Percentiles rank a stretch among this genome's conserved stretches.
Conservation (phyloP, 2,113 vertebrate species). For the Gallinago undulata region DNA sequence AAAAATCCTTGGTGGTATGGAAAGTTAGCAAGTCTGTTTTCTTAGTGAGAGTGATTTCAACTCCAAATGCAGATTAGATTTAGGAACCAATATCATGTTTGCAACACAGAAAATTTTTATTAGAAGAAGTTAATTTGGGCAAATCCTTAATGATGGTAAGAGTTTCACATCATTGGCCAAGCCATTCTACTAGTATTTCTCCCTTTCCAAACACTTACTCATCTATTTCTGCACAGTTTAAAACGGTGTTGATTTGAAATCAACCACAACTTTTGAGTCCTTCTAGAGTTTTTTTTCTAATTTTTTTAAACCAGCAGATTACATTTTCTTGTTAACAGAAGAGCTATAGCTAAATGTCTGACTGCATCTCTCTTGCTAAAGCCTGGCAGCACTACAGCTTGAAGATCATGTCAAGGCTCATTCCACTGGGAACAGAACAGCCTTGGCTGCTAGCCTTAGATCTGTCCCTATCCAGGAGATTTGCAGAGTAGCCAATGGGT, state of each 20-base stretch:
- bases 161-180: not conserved
- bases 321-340: not conserved
- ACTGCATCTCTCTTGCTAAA: not conserved
- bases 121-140: not conserved
- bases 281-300: not conserved
- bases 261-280: not conserved
- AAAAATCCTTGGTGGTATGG: not conserved
- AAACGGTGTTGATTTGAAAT: not conserved
- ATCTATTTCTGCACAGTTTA: not conserved
- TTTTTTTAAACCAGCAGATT: not conserved
- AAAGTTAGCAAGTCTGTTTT: not conserved
- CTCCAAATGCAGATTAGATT: not conserved
- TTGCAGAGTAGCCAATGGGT: constrained; percentile 12
- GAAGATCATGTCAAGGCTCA: constrained; percentile 48
- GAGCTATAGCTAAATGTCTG: not conserved
- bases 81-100: not conserved
- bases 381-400: constrained; percentile 18
- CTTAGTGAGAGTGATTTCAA: not conserved
- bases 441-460: constrained; percentile 48
- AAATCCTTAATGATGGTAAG: not conserved
- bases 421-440: constrained; percentile 32
- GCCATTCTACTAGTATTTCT: not conserved
- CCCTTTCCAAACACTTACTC: not conserved
- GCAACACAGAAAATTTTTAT: not conserved
- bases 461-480: constrained; percentile 9